Evolutionary conservation across 2,113 vertebrate species (phyloP).

Genomic region (Chaenogobius annularis): DNA sequence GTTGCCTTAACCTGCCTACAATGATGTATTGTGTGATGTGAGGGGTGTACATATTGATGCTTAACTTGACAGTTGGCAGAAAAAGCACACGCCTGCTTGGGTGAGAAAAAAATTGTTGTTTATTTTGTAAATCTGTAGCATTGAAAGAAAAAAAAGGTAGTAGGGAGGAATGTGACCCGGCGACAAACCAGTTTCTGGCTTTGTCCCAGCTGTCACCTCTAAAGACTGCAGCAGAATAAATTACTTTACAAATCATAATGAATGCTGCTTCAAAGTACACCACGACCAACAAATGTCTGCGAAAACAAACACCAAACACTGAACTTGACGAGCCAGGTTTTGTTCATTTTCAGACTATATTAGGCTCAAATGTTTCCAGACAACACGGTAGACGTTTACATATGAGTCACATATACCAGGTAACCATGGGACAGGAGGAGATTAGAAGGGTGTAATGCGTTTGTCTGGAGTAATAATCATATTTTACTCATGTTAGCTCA

Average conservation of each 20-base stretch:
- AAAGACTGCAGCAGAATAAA: not conserved
- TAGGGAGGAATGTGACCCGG: not conserved
- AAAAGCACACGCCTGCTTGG: not conserved
- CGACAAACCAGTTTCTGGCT: conserved; percentile 2
- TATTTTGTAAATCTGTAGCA: not conserved
- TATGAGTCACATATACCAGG: conserved; percentile 23
- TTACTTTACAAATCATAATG: not conserved
- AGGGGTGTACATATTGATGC: not conserved
- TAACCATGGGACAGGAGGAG: too few species aligned
- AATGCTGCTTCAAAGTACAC: not conserved
- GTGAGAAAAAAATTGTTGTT: not conserved
- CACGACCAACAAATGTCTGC: not conserved
- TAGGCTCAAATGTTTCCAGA: not conserved
- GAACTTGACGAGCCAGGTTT: not conserved
- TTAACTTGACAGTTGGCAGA: not conserved
- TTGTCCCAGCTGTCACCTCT: not conserved
- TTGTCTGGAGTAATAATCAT: not conserved
- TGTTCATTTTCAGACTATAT: not conserved
- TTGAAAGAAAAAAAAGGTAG: not conserved
- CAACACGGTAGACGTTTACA: not conserved
- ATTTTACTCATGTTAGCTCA: too few species aligned
- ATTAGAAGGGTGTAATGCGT: not conserved
- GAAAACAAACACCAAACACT: not conserved
- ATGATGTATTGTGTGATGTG: not conserved
- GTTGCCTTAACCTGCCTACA: not conserved